These are phyloP conservation scores for Gephyroberyx darwinii DNA, from an alignment of 2,797 vertebrate species.

Conservation along the genomic window DNA sequence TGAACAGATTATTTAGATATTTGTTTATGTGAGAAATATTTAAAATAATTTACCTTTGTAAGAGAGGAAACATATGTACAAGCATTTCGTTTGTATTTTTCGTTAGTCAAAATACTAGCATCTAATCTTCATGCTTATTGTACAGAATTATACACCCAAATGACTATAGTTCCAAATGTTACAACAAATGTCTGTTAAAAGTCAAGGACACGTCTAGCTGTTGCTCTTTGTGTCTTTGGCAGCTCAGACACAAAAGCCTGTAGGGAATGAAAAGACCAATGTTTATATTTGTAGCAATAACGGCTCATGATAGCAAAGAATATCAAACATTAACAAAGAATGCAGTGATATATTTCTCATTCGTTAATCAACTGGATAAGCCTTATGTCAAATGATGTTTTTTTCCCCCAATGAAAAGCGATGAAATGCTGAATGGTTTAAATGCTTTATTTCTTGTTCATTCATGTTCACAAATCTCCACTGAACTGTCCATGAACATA, in stretches of 20 bases:
- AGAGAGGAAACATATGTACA: no score
- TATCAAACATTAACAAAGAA: constrained; percentile 10
- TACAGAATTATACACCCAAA: no score
- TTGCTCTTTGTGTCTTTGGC: neutral
- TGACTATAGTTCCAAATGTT: neutral
- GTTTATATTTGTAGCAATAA: neutral
- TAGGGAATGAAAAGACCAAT: neutral
- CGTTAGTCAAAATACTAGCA: no score
- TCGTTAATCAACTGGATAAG: no score
- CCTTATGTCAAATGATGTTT: no score
- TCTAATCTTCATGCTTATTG: no score
- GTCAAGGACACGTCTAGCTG: neutral
- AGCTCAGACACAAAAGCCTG: neutral
- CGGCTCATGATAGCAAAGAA: neutral
- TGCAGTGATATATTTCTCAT: no score
- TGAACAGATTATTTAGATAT: neutral
- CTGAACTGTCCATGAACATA: neutral
- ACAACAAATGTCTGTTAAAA: neutral
- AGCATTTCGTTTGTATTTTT: no score
- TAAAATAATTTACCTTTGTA: no score
- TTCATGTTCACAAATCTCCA: neutral
- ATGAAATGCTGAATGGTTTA: no score
- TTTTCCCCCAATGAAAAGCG: no score
- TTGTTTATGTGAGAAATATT: no score
- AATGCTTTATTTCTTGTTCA: neutral